These are phyloP conservation scores for Pogonomyrmex californicus DNA, from an alignment of 1,140 invertebrate species.

Conservation along the genomic window DNA sequence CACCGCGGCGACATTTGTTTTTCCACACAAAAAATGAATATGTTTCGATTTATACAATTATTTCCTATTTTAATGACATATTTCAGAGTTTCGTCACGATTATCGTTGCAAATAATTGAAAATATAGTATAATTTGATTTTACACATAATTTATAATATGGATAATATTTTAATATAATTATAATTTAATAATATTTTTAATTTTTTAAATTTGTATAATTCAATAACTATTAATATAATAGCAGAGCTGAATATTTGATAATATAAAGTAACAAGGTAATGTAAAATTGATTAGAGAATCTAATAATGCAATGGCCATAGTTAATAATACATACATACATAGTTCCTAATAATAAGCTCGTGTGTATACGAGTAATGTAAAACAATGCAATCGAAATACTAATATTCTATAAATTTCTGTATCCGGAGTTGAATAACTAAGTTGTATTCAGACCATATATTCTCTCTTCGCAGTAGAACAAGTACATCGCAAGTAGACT, in stretches of 20 bases:
- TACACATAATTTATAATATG: neutral
- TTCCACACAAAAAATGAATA: neutral
- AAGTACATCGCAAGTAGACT: conserved; percentile 40
- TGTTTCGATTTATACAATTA: conserved; percentile 4
- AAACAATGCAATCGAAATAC: conserved; percentile 8
- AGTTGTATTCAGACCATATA: conserved; percentile 50
- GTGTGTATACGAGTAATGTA: neutral
- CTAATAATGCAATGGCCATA: neutral
- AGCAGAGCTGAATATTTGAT: neutral
- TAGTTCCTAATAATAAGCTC: neutral
- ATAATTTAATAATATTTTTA: conserved; percentile 2
- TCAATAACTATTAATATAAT: neutral
- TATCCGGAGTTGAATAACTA: conserved; percentile 36
- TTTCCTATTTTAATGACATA: neutral
- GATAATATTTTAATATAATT: neutral
- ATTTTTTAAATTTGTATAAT: conserved; percentile 12
- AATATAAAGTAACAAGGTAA: neutral
- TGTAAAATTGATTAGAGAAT: conserved; percentile 28
- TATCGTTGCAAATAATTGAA: neutral
- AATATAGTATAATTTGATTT: neutral
- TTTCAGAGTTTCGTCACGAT: neutral
- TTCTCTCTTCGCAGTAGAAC: conserved; percentile 47
- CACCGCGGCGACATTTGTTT: neutral
- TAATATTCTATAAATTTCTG: conserved; percentile 47
- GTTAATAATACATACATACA: neutral